A percentile compares a stretch with the other conserved stretches of the same genome.
Conservation (phyloP, 1,140 invertebrate species). For the Sinonovacula constricta region DNA sequence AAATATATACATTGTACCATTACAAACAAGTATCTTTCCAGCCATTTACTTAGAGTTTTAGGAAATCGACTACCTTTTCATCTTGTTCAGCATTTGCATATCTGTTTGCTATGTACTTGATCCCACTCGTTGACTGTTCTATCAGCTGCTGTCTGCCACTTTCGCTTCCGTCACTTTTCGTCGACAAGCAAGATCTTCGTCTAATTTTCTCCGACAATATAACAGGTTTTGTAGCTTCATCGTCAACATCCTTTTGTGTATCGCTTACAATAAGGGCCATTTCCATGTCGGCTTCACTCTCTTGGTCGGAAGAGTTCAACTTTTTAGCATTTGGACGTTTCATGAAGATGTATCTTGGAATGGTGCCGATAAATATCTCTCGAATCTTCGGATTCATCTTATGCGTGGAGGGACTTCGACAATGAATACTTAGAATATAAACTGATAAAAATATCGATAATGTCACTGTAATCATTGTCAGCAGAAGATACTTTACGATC, state of each 20-base stretch:
- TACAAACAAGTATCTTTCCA: no score
- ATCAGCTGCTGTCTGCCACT: no score
- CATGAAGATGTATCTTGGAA: conserved; percentile 83
- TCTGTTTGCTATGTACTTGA: conserved; percentile 97
- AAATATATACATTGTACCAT: no score
- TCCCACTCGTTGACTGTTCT: conserved; percentile 92
- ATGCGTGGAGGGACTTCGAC: conserved; percentile 96
- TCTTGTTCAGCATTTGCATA: conserved; percentile 84
- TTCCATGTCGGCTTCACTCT: no score
- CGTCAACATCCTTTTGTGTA: no score
- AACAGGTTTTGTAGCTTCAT: no score
- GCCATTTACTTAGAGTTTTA: no score
- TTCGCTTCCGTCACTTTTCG: background rate
- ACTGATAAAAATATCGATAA: conserved; percentile 99
- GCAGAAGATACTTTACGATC: conserved; percentile 98
- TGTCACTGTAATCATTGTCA: conserved; percentile 99
- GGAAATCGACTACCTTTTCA: conserved; percentile 58
- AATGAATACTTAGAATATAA: conserved; percentile 98
- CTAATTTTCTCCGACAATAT: no score
- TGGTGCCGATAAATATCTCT: conserved; percentile 92
- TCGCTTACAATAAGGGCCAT: no score
- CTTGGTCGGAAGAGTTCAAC: no score
- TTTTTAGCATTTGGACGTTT: no score
- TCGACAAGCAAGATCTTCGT: no score
- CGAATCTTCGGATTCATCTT: conserved; percentile 96